Conservation (phyloP, 2,888 invertebrate species). For the Lobophora halterata region DNA sequence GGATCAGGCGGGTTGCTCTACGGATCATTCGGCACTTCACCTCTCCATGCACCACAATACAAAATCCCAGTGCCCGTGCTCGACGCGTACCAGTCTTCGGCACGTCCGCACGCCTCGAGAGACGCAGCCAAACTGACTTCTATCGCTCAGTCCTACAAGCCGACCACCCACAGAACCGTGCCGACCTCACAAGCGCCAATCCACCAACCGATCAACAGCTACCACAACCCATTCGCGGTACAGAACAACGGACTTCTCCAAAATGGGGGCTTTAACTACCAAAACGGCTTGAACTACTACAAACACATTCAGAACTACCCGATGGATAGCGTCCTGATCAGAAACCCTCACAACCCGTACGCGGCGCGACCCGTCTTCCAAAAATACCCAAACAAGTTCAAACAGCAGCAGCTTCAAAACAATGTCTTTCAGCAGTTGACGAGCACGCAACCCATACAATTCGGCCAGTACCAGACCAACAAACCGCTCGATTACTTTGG, state of each 20-base stretch:
- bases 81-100: conserved; percentile 62
- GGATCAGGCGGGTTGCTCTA: conserved; percentile 66
- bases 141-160: conserved; percentile 72
- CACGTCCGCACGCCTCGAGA: conserved; percentile 61
- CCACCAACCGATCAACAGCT: conserved; percentile 71
- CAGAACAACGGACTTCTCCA: conserved; percentile 50
- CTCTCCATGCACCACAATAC: conserved; percentile 62
- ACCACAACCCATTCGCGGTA: conserved; percentile 67
- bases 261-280: conserved; percentile 37
- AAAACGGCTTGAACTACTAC: conserved; percentile 58
- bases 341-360: conserved; percentile 67
- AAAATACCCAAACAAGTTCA: conserved; percentile 60
- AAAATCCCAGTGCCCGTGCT: conserved; percentile 60
- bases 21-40: conserved; percentile 55
- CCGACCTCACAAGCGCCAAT: conserved; percentile 47
- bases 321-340: conserved; percentile 57
- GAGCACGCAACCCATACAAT: conserved; percentile 65
- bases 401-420: conserved; percentile 54
- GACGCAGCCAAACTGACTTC: conserved; percentile 70
- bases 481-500: conserved; percentile 60
- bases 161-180: conserved; percentile 63
- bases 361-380: conserved; percentile 58
- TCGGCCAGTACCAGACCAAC: conserved; percentile 56
- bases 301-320: conserved; percentile 70
- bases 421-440: conserved; percentile 63